Percentiles rank a stretch among this genome's conserved stretches.
phyloP scores from a whole-genome alignment of 2,888 invertebrate genomes.

The Cheilosia vernalis region DNA sequence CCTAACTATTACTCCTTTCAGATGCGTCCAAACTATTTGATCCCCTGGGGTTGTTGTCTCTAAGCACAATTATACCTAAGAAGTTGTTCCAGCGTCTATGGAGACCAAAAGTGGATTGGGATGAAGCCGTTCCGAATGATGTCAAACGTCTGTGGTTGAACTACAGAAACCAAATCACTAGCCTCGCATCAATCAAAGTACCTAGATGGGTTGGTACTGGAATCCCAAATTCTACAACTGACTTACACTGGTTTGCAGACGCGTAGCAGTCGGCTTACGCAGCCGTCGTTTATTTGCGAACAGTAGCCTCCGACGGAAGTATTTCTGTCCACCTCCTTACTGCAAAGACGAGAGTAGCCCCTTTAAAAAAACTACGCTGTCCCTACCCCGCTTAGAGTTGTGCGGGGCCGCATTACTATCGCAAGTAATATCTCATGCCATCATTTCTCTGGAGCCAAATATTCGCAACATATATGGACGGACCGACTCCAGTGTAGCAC shows the following conservation, averaged over 20 bases:
- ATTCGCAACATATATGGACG: slow-evolving; percentile 21
- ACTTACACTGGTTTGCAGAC: slow-evolving; percentile 28
- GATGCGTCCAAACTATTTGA: slow-evolving; percentile 12
- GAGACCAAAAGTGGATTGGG: slow-evolving; percentile 26
- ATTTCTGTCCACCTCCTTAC: slow-evolving; percentile 7
- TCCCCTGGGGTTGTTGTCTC: slow-evolving; percentile 22
- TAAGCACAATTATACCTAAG: slow-evolving; percentile 33
- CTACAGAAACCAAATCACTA: slow-evolving; percentile 7
- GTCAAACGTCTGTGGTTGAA: neutral
- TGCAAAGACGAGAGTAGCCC: slow-evolving; percentile 37
- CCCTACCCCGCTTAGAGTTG: too few species aligned
- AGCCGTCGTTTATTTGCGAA: slow-evolving; percentile 37
- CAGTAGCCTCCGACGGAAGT: slow-evolving; percentile 8
- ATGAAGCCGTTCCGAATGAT: slow-evolving; percentile 17
- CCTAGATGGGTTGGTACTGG: slow-evolving; percentile 28
- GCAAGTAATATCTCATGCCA: neutral
- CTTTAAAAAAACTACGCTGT: slow-evolving; percentile 14
- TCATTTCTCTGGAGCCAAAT: neutral
- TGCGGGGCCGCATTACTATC: slow-evolving; percentile 25
- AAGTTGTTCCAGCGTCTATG: slow-evolving; percentile 25
- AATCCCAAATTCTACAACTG: slow-evolving; percentile 13
- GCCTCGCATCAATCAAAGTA: slow-evolving; percentile 38
- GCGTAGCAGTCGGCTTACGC: slow-evolving; percentile 35
- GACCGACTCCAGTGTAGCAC: slow-evolving; percentile 33
- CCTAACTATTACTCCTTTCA: slow-evolving; percentile 31